Base-by-base conservation (phyloP, 2,797 vertebrate genomes). In the Perodicticus potto region DNA sequence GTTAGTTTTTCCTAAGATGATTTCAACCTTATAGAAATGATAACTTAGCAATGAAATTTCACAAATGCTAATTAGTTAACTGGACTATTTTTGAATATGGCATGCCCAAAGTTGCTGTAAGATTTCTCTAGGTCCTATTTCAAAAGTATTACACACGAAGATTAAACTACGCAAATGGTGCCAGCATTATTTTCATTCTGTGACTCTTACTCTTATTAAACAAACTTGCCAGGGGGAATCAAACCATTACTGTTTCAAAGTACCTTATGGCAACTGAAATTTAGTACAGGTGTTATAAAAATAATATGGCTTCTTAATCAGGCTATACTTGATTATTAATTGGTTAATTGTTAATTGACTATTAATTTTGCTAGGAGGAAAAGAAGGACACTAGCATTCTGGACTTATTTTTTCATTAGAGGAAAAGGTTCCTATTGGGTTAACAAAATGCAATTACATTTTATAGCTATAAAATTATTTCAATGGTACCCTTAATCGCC, bases 371-470 rank as follows among this genome's bases (percentile, higher is more conserved):
- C n/a, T 96, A 78, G 59, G 88, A 95, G 13, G 19, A 86, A 70
- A 92, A 57, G 14, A 95, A 88, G 3, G 25, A 80, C 96, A 89
- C 9, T 53, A 65, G 5, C 34, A 69, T 93, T 92, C 57, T 86
- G 70, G 49, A 82, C 49, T 96, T 80, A 87, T 78, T 92, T 94
- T 94, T 92, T 89, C 57, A 82, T 91, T 94, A 72, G 37, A 86
- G 76, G 85, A 96, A 88, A 89, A 89, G 61, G 90, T 84, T 90
- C 69, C 57, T 86, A 88, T 70, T 92, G 92, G 90, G 91, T 97
- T 96, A 97, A 97, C 73, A 96, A 98, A 98, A 97, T 93, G 84
- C 94, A 96, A 96, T 96, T 97, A 94, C 78, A 95, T 93, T 97
- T 97, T 96, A 96, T 94, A 95, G 86, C 76, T 94, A 82, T 87